Evolutionary conservation across 2,888 invertebrate species (phyloP), one percentile per base, ranked within the genome.

Genomic region (Catotricha subobsoleta): DNA sequence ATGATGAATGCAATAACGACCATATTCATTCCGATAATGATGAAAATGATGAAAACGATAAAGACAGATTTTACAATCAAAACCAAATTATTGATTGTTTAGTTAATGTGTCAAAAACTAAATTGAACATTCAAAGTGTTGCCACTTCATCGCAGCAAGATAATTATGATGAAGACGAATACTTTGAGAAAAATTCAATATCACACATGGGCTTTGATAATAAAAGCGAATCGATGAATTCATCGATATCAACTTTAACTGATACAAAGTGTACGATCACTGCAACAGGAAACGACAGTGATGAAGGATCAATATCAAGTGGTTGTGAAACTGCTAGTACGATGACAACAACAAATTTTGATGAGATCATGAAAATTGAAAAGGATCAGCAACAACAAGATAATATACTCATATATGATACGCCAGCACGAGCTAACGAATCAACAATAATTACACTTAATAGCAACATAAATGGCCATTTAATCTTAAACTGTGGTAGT

Each of bases 301-400:
- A 78, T 64, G 77, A 77, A 53, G 76, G 78, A 48, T 78, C 78
- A 39, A 74, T 82, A 54, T 81, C 81, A 47, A 81, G 80, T 53
- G 82, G 81, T 49, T 82, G 81, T 58, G 81, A 82, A 62, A 80
- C 80, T 12, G 78, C 79, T 39, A 80, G 80, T 58, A 80, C 80
- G 8, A 75, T 72, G 31, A 72, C 72, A 42, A 68, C 67, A 42
- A 68, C 67, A 47, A 62, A 60, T 54, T 54, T 63, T 52, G 69
- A 47, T 54, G 58, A 44, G 60, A 58, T 60, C 67, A 52, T 60
- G 55, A 47, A 63, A 63, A 48, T 60, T 52, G 44, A 50, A n/a
- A 52, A 43, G 13, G 12, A 25, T 35, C n/a, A 31, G 23, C 18
- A 18, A 30, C 25, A 25, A 8, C 25, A 39, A 39, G 10, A 39